These are phyloP conservation scores for Thaumatotibia leucotreta DNA, from an alignment of 1,140 invertebrate genomes.

Conservation along the genomic window DNA sequence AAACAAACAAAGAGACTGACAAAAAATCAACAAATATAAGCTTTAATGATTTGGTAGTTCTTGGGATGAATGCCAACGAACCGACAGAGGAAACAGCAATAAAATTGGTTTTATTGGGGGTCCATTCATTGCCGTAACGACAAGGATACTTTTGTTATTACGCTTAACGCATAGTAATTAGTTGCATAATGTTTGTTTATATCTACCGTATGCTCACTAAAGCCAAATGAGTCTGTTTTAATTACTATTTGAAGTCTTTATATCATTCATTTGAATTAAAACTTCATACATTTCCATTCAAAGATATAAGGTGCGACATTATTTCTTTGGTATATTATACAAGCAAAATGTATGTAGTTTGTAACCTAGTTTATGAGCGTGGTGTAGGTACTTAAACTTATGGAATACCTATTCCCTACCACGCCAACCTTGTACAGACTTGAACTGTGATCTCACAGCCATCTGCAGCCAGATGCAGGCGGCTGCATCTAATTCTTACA, in stretches of 20 bases:
- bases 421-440: too few relatives aligned
- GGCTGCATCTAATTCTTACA: too few relatives aligned
- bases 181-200: slow-evolving; percentile 19
- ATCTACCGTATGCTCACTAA: slow-evolving; percentile 11
- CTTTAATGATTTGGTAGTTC: slow-evolving; percentile 68
- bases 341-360: too few relatives aligned
- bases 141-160: slow-evolving; percentile 19
- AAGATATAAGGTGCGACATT: too few relatives aligned
- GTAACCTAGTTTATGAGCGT: too few relatives aligned
- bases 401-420: too few relatives aligned
- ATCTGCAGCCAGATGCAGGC: too few relatives aligned
- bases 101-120: slow-evolving; percentile 62
- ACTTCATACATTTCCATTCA: too few relatives aligned
- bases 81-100: slow-evolving; percentile 57
- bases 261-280: too few relatives aligned
- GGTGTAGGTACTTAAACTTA: too few relatives aligned
- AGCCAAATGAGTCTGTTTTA: slow-evolving; percentile 23
- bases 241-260: background rate
- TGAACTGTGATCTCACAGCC: too few relatives aligned
- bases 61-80: slow-evolving; percentile 64
- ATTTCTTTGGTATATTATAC: too few relatives aligned
- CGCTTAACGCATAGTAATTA: slow-evolving; percentile 29
- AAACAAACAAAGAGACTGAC: slow-evolving; percentile 63
- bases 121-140: slow-evolving; percentile 36
- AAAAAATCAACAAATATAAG: slow-evolving; percentile 69